Conservation (phyloP, 2,888 invertebrate species). For the Zhuqinia jingwanae region DNA sequence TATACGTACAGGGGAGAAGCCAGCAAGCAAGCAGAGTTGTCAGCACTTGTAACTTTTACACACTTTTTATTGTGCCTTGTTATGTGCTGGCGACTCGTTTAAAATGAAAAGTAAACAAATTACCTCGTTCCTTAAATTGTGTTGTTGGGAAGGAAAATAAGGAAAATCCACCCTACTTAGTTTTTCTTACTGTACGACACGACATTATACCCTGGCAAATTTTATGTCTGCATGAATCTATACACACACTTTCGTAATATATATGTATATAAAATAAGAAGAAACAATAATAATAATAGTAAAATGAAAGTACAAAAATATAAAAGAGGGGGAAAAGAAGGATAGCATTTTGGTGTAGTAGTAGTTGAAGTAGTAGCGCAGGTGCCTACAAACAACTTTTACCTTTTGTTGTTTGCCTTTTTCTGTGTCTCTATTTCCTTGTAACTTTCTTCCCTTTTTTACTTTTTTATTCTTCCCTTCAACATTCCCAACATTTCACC, state of each 20-base stretch:
- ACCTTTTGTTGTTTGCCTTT: background rate
- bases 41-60: conserved; percentile 2
- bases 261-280: background rate
- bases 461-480: background rate
- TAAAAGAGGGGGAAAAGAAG: background rate
- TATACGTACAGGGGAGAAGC: background rate
- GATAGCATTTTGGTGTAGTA: background rate
- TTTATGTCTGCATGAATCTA: too few species aligned
- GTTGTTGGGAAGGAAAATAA: background rate
- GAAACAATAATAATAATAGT: background rate
- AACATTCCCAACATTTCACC: background rate
- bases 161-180: background rate
- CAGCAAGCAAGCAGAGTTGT: background rate
- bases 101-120: conserved; percentile 52
- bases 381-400: conserved; percentile 9
- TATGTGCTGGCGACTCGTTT: conserved; percentile 3
- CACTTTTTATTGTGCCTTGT: conserved; percentile 1
- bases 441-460: conserved; percentile 26
- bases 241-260: too few species aligned
- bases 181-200: too few species aligned
- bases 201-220: too few species aligned
- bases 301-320: background rate
- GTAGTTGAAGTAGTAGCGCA: background rate
- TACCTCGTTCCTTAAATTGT: background rate
- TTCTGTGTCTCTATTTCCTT: background rate